Conservation (phyloP, 2,797 vertebrate genomes). For the Amphiprion clarkii region DNA sequence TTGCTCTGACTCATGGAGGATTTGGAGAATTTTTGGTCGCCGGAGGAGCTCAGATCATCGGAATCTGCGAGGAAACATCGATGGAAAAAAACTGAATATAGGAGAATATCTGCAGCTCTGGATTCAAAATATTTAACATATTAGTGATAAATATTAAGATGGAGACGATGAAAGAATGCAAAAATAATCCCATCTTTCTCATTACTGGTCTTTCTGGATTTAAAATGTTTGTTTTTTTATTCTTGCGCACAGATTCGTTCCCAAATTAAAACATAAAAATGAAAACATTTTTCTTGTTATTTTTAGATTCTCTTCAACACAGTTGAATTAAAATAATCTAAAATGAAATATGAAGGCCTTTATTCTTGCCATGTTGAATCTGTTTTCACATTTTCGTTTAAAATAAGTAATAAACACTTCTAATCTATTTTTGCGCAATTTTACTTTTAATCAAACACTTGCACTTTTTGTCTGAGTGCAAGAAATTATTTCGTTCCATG, state of each 20-base stretch:
- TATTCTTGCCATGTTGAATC: too few species aligned
- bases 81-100: background rate
- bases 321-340: too few species aligned
- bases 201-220: background rate
- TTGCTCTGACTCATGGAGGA: conserved; percentile 94
- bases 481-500: background rate
- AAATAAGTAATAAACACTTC: background rate
- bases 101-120: background rate
- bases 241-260: background rate
- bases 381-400: background rate
- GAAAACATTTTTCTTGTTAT: too few species aligned
- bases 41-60: conserved; percentile 93
- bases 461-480: background rate
- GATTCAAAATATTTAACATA: background rate
- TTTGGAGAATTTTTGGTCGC: conserved; percentile 93
- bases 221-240: background rate
- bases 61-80: conserved; percentile 88
- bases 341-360: background rate
- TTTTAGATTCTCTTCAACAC: too few species aligned
- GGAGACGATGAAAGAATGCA: background rate
- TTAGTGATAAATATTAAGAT: background rate
- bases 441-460: background rate
- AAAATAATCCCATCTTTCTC: background rate
- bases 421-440: background rate
- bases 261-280: background rate